Percentiles rank a stretch among this genome's conserved stretches.
Evolutionary conservation across 2,113 vertebrate species (phyloP).

Genomic region (Raja brachyura): DNA sequence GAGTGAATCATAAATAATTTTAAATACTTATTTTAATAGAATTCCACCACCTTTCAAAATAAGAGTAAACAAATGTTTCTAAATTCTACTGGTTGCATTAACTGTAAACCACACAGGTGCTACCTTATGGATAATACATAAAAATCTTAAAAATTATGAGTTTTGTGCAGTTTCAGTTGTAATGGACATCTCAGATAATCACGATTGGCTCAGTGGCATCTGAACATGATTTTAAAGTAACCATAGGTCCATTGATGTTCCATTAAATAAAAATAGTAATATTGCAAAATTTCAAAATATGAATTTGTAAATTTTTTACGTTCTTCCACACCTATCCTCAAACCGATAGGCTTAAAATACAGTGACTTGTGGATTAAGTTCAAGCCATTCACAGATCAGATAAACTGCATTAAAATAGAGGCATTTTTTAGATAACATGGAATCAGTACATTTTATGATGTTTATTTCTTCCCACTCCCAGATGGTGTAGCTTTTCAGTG

Average conservation of each 20-base stretch:
- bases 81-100: background rate
- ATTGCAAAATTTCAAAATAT: slow-evolving; percentile 33
- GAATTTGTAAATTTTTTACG: slow-evolving; percentile 5
- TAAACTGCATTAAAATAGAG: background rate
- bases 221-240: slow-evolving; percentile 25
- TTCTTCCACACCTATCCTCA: background rate
- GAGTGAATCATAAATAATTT: slow-evolving; percentile 36
- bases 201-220: background rate
- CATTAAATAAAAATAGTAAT: slow-evolving; percentile 13
- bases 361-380: background rate
- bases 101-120: background rate
- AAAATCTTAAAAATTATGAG: background rate
- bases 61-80: slow-evolving; percentile 6
- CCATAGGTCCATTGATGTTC: background rate
- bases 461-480: slow-evolving; percentile 9
- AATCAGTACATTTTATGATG: background rate
- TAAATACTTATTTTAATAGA: slow-evolving; percentile 23
- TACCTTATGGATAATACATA: background rate
- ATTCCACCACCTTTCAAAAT: slow-evolving; percentile 4
- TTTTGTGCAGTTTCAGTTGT: slow-evolving; percentile 5
- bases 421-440: background rate
- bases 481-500: slow-evolving; percentile 48
- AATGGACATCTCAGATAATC: background rate
- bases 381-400: background rate
- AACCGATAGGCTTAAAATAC: slow-evolving; percentile 26